Base-by-base conservation (phyloP, 2,113 vertebrate genomes). In the Eclectus roratus region DNA sequence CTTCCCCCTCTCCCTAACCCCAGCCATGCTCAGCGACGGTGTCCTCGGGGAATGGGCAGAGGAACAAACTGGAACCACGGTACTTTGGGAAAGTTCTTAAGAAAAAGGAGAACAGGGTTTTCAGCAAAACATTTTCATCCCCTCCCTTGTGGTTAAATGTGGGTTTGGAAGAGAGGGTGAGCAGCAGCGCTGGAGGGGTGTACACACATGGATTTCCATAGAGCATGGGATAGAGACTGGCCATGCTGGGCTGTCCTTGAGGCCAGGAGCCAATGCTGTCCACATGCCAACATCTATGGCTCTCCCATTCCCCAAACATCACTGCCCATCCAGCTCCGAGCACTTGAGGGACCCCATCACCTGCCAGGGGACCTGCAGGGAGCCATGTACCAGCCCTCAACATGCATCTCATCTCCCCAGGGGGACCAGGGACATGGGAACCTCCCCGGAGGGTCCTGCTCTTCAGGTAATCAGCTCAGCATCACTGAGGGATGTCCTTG, bases 341-440 rank as follows among this genome's bases (percentile, higher is more conserved):
- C 44, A 35, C 37, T 12, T 12, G 0, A 24, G 43, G 41, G 60
- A 9, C 33, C 41, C 39, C 33, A 55, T n/a, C 8, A 8, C 23
- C 56, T 12, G 58, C 19, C 39, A 39, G 58, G 58, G 37, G 8
- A 37, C 17, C 31, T 27, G 24, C 3, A 1, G 16, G 50, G n/a
- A 70, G 13, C 9, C 41, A 60, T 1, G 5, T 41, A 41, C n/a
- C 58, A 61, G 35, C 6, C 64, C 64, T 56, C 55, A 61, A 4
- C 2, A 5, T 50, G 39, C 13, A 2, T 21, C 53, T 43, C 1
- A 1, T 17, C 21, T 37, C 21, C 58, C 43, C 64, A 46, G 43
- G 1, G 1, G 6, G 11, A 43, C 6, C 1, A 47, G 39, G n/a
- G 52, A 39, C 1, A 4, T 3, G 0, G 43, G 37, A 72, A 43